These are phyloP conservation scores for Patella depressa DNA, from an alignment of 2,888 invertebrate species.

Conservation along the genomic window DNA sequence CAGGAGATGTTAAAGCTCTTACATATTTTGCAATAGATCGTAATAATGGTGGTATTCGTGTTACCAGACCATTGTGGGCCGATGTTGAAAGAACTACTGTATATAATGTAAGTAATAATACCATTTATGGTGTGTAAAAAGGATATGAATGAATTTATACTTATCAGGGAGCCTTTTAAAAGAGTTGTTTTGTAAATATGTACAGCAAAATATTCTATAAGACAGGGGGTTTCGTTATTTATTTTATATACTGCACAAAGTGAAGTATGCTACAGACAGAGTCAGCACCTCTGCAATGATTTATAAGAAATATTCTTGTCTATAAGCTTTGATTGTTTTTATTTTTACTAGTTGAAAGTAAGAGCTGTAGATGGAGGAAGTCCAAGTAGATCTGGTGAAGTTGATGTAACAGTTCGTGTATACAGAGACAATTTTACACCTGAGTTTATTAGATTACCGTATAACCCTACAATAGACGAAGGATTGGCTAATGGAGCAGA, in stretches of 20 bases:
- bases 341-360: background rate
- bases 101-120: conserved; percentile 40
- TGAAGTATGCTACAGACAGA: too few species aligned
- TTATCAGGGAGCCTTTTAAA: background rate
- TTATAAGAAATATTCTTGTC: too few species aligned
- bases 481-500: background rate
- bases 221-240: too few species aligned
- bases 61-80: conserved; percentile 43
- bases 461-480: background rate
- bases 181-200: too few species aligned
- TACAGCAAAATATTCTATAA: too few species aligned
- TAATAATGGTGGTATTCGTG: conserved; percentile 51
- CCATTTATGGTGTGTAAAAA: background rate
- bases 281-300: too few species aligned
- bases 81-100: conserved; percentile 28
- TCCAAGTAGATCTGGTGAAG: background rate
- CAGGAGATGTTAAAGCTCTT: conserved; percentile 34
- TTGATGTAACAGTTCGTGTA: background rate
- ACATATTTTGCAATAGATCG: conserved; percentile 42
- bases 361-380: background rate
- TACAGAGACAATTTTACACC: background rate
- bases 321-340: background rate
- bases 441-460: background rate
- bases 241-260: too few species aligned
- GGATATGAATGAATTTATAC: background rate